Conservation (phyloP, 2,797 vertebrate genomes). For the Garrulus glandarius region DNA sequence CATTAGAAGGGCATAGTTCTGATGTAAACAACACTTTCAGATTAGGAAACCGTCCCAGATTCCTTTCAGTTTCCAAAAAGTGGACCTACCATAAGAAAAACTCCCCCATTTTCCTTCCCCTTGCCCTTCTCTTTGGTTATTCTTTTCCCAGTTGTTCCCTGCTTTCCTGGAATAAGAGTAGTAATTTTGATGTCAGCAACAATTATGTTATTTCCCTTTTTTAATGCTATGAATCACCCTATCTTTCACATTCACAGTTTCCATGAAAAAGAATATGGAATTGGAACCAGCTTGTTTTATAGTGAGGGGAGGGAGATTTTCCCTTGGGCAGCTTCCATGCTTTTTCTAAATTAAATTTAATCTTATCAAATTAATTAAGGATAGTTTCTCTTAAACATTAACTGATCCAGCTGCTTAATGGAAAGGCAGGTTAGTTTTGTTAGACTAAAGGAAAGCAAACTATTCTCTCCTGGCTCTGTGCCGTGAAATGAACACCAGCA, state of each 20-base stretch:
- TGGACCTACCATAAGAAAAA: not conserved
- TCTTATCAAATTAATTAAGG: slow-evolving; percentile 50
- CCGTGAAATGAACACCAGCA: not conserved
- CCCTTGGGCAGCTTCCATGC: slow-evolving; percentile 23
- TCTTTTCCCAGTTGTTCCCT: not conserved
- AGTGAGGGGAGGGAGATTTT: not conserved
- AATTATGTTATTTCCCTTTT: not conserved
- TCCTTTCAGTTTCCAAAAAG: not conserved
- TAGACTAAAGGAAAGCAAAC: not conserved
- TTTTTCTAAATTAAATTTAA: slow-evolving; percentile 50
- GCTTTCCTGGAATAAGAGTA: not conserved
- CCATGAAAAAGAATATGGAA: not conserved
- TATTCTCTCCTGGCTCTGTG: not conserved
- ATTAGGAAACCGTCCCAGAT: not conserved
- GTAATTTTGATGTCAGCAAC: not conserved
- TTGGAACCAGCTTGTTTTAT: not conserved
- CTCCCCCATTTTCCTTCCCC: not conserved
- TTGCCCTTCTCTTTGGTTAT: not conserved
- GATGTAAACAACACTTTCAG: not conserved
- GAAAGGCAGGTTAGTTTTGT: not conserved
- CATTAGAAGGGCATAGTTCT: not conserved
- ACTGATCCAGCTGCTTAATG: slow-evolving; percentile 30
- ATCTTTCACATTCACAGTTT: not conserved
- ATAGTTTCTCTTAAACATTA: slow-evolving; percentile 37
- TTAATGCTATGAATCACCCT: not conserved